phyloP scores from a whole-genome alignment of 2,113 vertebrate species.

The Hemichromis elongatus region DNA sequence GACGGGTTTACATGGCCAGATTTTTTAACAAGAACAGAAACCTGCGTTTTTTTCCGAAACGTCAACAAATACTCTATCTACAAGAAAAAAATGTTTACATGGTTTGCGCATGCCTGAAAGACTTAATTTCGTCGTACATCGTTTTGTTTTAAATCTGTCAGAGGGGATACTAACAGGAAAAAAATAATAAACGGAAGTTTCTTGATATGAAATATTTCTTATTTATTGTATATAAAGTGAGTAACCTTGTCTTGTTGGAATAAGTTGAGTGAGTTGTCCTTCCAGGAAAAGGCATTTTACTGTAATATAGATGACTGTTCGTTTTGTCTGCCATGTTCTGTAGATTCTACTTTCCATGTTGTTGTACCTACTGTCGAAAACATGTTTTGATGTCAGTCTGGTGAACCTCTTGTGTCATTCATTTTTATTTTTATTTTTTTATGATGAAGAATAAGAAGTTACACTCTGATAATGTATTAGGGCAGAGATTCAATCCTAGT shows the following conservation, averaged over 20 bases:
- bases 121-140: conserved; percentile 32
- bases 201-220: conserved; percentile 56
- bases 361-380: conserved; percentile 29
- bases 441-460: neutral
- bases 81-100: conserved; percentile 67
- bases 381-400: conserved; percentile 18
- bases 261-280: conserved; percentile 45
- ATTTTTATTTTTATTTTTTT: neutral
- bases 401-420: conserved; percentile 8
- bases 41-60: neutral
- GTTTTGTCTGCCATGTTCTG: conserved; percentile 13
- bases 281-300: conserved; percentile 8
- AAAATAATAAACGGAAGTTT: conserved; percentile 28
- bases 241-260: conserved; percentile 52
- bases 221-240: conserved; percentile 75
- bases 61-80: conserved; percentile 12
- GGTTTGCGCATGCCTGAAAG: conserved; percentile 64
- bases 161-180: conserved; percentile 8
- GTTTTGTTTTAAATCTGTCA: conserved; percentile 47
- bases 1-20: neutral
- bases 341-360: conserved; percentile 25
- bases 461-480: neutral
- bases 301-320: conserved; percentile 31
- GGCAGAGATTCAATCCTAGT: neutral
- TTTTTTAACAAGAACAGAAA: neutral